phyloP scores from a whole-genome alignment of 2,113 vertebrate genomes.

The Anoplopoma fimbria region DNA sequence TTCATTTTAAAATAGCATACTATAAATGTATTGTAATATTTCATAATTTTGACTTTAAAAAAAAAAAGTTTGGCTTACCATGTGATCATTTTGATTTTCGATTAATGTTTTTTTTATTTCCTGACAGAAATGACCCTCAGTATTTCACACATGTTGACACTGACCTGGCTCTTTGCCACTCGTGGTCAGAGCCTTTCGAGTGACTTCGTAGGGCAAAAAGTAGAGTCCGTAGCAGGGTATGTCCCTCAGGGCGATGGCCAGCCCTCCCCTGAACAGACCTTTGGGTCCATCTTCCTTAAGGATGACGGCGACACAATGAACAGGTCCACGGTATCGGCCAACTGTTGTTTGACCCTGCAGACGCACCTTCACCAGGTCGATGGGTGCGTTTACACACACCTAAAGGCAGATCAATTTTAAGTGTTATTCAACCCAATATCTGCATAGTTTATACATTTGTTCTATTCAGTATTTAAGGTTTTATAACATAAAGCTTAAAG shows the following conservation, averaged over 20 bases:
- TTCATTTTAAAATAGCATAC: too few species aligned
- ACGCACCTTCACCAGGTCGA: conserved; percentile 90
- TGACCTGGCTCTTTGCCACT: conserved; percentile 80
- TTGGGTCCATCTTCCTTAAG: conserved; percentile 80
- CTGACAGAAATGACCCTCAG: not conserved
- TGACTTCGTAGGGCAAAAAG: conserved; percentile 85
- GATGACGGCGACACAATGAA: conserved; percentile 83
- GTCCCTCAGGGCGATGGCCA: conserved; percentile 85
- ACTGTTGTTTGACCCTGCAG: conserved; percentile 85
- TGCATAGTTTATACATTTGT: too few species aligned
- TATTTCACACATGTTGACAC: conserved; percentile 11
- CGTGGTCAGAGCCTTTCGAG: conserved; percentile 74
- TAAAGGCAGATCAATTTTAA: conserved; percentile 49
- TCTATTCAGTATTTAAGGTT: not conserved
- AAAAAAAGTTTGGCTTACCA: not conserved
- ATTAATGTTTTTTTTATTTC: not conserved
- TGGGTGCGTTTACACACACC: conserved; percentile 82
- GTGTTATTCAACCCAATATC: not conserved
- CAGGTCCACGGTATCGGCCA: conserved; percentile 78
- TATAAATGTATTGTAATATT: not conserved
- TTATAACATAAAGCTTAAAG: not conserved
- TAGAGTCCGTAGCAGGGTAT: conserved; percentile 85
- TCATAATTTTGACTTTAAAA: not conserved
- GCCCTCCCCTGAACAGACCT: conserved; percentile 84
- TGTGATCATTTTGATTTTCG: not conserved